Evolutionary conservation across 2,797 vertebrate species (phyloP), one percentile per base, ranked within the genome.

Genomic region (Phalanger gymnotis): DNA sequence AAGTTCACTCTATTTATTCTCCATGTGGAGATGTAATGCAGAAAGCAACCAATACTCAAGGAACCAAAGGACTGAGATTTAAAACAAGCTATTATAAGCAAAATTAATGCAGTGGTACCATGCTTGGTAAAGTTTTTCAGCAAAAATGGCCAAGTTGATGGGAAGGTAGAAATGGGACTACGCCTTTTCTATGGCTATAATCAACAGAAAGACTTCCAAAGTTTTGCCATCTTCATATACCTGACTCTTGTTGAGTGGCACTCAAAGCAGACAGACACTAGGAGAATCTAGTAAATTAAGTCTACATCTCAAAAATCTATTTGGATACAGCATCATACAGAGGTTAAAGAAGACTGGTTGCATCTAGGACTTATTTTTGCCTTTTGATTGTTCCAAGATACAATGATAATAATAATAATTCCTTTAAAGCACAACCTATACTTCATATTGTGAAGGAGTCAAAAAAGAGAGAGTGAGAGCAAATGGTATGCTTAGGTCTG

Each of bases 271-370:
- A 73, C 1, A 81, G 73, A 81, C 40, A 73, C 66, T 40, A 56
- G 54, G 92, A 92, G 52, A 4, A 89, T 53, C 28, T 30, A 92
- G 91, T 55, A 94, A 90, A 90, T 58, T 3, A 53, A 53, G 57
- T 51, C 1, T 55, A 2, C 16, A 66, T 91, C 92, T 94, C 61
- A 87, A 90, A 93, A 56, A 57, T 51, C 94, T 16, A 95, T 94
- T 94, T 97, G 92, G 95, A 94, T 89, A 54, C 90, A 94, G 90
- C 94, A 92, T 40, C 96, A 90, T 58, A n/a, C 13, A 66, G 58
- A 66, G 13, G 4, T 66, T 66, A 73, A 73, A 40, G 66, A 73
- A 73, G 66, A 73, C 7, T 73, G n/a, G 66, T 22, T 73, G n/a
- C 34, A 40, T 40, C 66, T 40, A 73, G n/a, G n/a, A 40, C 2